A percentile compares a stretch with the other conserved stretches of the same genome.
phyloP scores from a whole-genome alignment of 2,113 vertebrate genomes.

The Rhipidura dahli region DNA sequence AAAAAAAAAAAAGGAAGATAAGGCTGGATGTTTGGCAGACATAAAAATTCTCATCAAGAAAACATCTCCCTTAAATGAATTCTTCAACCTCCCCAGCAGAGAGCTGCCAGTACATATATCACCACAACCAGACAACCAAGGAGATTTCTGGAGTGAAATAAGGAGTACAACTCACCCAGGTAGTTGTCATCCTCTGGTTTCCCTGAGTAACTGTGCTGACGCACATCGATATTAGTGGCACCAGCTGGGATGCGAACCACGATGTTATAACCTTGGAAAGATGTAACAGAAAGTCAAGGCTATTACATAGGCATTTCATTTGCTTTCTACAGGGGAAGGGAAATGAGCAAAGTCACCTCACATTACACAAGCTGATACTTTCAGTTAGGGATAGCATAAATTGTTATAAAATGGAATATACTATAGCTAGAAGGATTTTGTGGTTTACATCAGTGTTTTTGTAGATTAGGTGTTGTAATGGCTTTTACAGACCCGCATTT shows the following conservation, averaged over 20 bases:
- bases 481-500: slow-evolving; percentile 8
- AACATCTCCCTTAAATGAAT: background rate
- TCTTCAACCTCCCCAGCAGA: background rate
- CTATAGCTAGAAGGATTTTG: slow-evolving; percentile 6
- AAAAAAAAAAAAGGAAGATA: background rate
- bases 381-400: background rate
- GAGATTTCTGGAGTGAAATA: background rate
- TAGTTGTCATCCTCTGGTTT: slow-evolving; percentile 98
- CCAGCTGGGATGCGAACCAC: slow-evolving; percentile 95
- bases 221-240: slow-evolving; percentile 96
- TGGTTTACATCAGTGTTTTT: background rate
- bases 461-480: slow-evolving; percentile 5
- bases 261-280: slow-evolving; percentile 87
- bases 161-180: slow-evolving; percentile 82
- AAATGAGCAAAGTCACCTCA: slow-evolving; percentile 8
- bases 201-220: slow-evolving; percentile 98
- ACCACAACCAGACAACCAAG: background rate
- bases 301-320: background rate
- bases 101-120: background rate
- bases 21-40: background rate
- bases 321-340: background rate
- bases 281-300: slow-evolving; percentile 25
- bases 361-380: slow-evolving; percentile 11
- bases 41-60: background rate
- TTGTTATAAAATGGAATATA: background rate